Evolutionary conservation across 2,797 vertebrate genomes (phyloP).

Genomic region (Ceyx erithaca): DNA sequence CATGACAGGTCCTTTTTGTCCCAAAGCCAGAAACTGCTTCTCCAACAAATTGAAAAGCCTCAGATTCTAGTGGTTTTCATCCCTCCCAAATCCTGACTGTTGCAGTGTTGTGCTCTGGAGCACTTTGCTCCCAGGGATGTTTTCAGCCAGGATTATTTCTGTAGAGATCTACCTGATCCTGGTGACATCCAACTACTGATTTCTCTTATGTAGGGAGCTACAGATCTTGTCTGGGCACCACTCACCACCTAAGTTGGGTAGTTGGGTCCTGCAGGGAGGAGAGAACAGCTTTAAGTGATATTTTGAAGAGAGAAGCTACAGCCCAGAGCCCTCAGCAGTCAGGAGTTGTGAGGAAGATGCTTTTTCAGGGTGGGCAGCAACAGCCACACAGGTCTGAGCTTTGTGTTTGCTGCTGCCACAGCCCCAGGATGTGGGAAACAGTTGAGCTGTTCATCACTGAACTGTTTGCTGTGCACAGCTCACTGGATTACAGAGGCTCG

Average conservation of each 20-base stretch:
- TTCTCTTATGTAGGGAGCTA: background rate
- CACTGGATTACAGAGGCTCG: background rate
- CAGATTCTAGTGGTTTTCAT: background rate
- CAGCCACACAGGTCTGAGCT: background rate
- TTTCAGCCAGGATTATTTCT: background rate
- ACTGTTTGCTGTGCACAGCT: background rate
- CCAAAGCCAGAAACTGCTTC: background rate
- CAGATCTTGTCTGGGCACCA: background rate
- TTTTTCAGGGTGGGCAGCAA: background rate
- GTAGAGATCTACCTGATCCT: background rate
- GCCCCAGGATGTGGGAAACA: background rate
- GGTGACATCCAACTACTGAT: background rate
- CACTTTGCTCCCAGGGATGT: background rate
- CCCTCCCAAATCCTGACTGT: background rate
- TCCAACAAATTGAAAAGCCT: background rate
- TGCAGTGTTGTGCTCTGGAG: background rate
- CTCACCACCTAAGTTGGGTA: background rate
- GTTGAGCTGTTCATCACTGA: background rate
- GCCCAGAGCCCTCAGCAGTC: background rate
- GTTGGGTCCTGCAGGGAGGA: background rate
- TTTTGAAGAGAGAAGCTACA: background rate
- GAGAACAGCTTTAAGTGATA: background rate
- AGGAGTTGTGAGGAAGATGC: fast-evolving
- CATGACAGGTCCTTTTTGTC: background rate
- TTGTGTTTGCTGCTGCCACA: background rate